A percentile compares a stretch with the other conserved stretches of the same genome.
Conservation (phyloP, 2,888 invertebrate species). For the Cerastoderma edule region DNA sequence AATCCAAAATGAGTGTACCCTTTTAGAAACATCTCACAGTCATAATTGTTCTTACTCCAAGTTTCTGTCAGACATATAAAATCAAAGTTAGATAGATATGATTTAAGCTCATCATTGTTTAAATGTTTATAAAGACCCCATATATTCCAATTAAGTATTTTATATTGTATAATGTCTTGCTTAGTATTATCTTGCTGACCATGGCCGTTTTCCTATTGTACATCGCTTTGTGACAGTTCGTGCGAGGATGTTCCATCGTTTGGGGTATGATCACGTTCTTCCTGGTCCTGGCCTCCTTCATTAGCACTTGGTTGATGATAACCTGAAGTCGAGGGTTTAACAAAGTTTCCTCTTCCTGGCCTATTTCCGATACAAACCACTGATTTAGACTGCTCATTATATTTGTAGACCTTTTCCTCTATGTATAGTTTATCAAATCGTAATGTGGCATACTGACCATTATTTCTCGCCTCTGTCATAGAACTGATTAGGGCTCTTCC, state of each 20-base stretch:
- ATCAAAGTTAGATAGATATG: not conserved
- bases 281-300: not conserved
- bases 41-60: not conserved
- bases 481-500: not conserved
- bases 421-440: not conserved
- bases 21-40: not conserved
- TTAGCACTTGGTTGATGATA: not conserved
- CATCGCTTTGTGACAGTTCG: no score
- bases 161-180: not conserved
- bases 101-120: not conserved
- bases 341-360: not conserved
- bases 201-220: not conserved
- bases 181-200: not conserved
- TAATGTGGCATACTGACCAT: not conserved
- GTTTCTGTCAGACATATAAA: conserved; percentile 4
- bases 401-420: conserved; percentile 6
- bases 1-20: not conserved
- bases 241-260: no score
- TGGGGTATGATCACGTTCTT: not conserved
- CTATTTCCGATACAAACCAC: not conserved
- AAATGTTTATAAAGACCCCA: not conserved
- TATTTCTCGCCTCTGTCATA: not conserved
- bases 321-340: not conserved
- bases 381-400: not conserved
- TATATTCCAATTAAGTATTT: conserved; percentile 1